Conservation (phyloP, 2,797 vertebrate species). For the Phoeniculus purpureus region DNA sequence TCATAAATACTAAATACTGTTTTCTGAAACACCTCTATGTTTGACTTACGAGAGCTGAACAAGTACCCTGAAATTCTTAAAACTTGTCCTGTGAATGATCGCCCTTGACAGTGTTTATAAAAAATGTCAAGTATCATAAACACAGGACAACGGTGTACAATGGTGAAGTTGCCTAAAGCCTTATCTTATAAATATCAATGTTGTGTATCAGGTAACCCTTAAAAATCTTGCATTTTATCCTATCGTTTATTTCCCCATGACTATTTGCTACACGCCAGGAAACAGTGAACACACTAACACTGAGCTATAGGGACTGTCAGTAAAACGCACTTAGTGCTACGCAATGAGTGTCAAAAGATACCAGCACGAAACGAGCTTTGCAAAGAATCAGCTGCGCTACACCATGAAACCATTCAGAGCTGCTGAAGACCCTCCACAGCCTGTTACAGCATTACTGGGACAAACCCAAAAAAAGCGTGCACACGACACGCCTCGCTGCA, state of each 20-base stretch:
- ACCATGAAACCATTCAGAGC: background rate
- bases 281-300: background rate
- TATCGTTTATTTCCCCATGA: background rate
- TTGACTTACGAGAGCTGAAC: conserved; percentile 4
- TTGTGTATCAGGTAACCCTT: background rate
- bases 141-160: background rate
- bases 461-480: background rate
- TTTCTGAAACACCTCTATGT: background rate
- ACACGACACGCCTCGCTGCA: background rate
- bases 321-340: background rate
- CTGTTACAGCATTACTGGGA: background rate
- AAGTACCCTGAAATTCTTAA: background rate
- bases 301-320: background rate
- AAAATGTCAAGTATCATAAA: conserved; percentile 26
- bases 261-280: background rate
- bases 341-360: background rate
- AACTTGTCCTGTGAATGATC: background rate
- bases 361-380: background rate
- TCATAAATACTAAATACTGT: background rate
- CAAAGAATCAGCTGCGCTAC: conserved; percentile 9
- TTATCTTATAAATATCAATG: background rate
- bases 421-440: background rate
- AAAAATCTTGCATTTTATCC: background rate
- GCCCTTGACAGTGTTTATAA: background rate
- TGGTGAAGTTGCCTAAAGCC: background rate